Evolutionary conservation across 2,797 vertebrate genomes (phyloP).

Genomic region (Gadopsis bispinosus): DNA sequence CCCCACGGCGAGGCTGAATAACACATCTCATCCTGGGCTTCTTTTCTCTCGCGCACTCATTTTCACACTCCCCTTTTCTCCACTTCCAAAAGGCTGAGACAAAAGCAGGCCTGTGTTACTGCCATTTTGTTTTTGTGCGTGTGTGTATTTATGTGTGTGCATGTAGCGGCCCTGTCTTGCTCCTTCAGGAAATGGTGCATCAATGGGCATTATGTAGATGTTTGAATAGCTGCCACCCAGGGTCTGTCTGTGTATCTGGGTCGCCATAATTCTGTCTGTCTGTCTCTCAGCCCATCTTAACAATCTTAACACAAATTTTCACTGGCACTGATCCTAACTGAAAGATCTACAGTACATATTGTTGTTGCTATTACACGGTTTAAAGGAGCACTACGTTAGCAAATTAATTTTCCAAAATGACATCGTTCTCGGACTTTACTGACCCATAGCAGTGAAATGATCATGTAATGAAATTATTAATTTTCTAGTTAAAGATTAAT

Average conservation of each 20-base stretch:
- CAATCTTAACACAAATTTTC: conserved; percentile 25
- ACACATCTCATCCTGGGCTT: conserved; percentile 85
- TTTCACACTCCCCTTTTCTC: conserved; percentile 80
- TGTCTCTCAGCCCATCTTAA: conserved; percentile 40
- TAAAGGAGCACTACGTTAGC: neutral
- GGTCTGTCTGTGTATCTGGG: conserved; percentile 50
- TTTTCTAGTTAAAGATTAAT: neutral
- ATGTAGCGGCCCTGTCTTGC: conserved; percentile 53
- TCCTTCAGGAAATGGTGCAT: conserved; percentile 75
- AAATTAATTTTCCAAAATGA: neutral
- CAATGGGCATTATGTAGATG: conserved; percentile 78
- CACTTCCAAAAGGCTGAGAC: conserved; percentile 81
- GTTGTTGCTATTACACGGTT: neutral
- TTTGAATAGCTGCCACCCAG: conserved; percentile 71
- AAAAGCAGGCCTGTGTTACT: conserved; percentile 76
- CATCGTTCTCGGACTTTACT: neutral
- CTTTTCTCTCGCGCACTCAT: conserved; percentile 78
- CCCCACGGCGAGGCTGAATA: conserved; percentile 87
- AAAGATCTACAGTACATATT: neutral
- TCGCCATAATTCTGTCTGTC: conserved; percentile 45
- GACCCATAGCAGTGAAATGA: neutral
- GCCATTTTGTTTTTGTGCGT: conserved; percentile 53
- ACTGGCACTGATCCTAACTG: neutral
- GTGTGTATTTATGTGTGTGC: conserved; percentile 20
- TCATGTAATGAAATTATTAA: neutral